Base-by-base conservation (phyloP, 2,113 vertebrate species). In the Amia ocellicauda region DNA sequence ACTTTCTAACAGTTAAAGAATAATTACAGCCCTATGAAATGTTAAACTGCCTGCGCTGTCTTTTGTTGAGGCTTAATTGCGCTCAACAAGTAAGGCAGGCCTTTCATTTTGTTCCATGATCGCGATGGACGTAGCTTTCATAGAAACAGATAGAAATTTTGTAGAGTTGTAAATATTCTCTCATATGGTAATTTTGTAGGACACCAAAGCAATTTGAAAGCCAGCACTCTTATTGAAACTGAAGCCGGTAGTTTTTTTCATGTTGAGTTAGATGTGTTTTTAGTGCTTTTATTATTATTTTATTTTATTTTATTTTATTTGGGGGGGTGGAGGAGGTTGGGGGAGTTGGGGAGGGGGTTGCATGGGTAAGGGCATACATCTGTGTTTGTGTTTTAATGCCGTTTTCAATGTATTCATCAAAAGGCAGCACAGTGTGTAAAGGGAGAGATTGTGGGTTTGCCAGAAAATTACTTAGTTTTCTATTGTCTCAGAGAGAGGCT, bases 1-100 rank as follows among this genome's bases (percentile, higher is more conserved):
- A 83, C 86, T 92, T 93, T 95, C 93, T 91, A 92, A 93, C 89
- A 92, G 92, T 94, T 93, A 93, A 93, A 88, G 93, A 91, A 93
- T 98, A 98, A 98, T 97, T 97, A 93, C 90, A 86, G 88, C 85
- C 89, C 87, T 91, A 89, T 93, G 92, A 96, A 94, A 95, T 95
- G 91, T 92, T 92, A 94, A 95, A 92, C 91, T 93, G 90, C 92
- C 91, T 83, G 68, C 67, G 83, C 90, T 92, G 86, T 88, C 91
- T 93, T 92, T 91, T 85, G 91, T 91, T 85, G 88, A 71, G 69
- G 90, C 89, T 92, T 96, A 97, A 98, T 97, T 96, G 93, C 91
- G 82, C 78, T 91, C 93, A 97, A 96, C 94, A 98, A 96, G 93
- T 97, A 88, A 89, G 87, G 84, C 88, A 93, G 88, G 81, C 78